These are phyloP conservation scores for Oenanthe melanoleuca DNA, from an alignment of 2,113 vertebrate genomes.

Conservation along the genomic window DNA sequence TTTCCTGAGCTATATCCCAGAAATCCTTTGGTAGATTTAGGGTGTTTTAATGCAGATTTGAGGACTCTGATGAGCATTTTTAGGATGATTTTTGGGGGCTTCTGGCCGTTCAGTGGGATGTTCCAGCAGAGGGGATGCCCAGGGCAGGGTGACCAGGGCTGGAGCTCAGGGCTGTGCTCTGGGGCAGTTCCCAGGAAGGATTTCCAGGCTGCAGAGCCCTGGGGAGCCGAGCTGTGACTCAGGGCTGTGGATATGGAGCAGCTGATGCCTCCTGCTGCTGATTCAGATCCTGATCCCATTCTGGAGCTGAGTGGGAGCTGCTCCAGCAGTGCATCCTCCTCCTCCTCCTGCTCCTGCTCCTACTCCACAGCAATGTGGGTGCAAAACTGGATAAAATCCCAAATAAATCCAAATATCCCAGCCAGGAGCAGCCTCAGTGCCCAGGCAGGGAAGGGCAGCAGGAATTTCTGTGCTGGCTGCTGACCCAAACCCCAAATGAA, in stretches of 20 bases:
- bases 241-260: not conserved
- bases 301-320: not conserved
- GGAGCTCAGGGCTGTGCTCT: not conserved
- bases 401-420: no score
- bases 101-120: no score
- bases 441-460: accelerated
- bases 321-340: not conserved
- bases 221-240: not conserved
- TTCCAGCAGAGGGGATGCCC: not conserved
- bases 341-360: not conserved
- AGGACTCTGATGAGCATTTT: no score
- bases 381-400: accelerated
- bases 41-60: no score
- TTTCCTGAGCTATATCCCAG: no score
- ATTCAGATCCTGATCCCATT: not conserved
- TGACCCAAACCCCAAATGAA: accelerated
- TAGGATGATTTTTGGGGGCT: no score
- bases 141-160: not conserved
- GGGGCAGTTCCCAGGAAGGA: conserved; percentile 21
- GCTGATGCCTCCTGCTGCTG: not conserved
- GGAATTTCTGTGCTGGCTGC: not conserved
- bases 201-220: not conserved
- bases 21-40: no score
- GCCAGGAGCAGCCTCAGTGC: not conserved
- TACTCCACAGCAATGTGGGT: not conserved